These are phyloP conservation scores for Drosophila kepulauana DNA, from an alignment of 1,140 invertebrate species.

Conservation along the genomic window DNA sequence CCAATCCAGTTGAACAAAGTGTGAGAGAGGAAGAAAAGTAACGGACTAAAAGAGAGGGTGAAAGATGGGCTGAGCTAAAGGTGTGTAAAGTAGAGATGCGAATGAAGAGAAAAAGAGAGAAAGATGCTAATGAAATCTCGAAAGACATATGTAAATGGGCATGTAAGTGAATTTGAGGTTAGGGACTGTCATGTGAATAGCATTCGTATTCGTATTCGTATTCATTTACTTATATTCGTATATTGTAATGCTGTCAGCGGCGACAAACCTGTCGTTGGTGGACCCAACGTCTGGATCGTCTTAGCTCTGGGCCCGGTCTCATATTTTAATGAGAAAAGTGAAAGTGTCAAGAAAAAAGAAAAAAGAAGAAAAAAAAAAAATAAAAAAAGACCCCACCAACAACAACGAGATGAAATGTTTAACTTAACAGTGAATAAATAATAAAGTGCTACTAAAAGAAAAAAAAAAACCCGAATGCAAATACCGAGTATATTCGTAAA, in stretches of 20 bases:
- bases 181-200: slow-evolving; percentile 17
- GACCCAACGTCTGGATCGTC: no score
- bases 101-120: slow-evolving; percentile 6
- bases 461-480: slow-evolving; percentile 50
- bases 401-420: slow-evolving; percentile 20
- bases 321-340: slow-evolving; percentile 82
- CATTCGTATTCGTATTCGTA: slow-evolving; percentile 16
- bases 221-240: slow-evolving; percentile 4
- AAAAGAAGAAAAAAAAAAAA: slow-evolving; percentile 24
- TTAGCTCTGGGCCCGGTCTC: slow-evolving; percentile 40
- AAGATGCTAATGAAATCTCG: slow-evolving; percentile 60
- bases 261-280: slow-evolving; percentile 8
- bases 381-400: background rate
- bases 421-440: slow-evolving; percentile 75
- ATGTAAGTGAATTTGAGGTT: slow-evolving; percentile 23
- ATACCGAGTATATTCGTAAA: slow-evolving; percentile 28
- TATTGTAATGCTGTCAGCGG: slow-evolving; percentile 10
- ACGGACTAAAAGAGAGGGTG: no score
- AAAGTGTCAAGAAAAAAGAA: slow-evolving; percentile 76
- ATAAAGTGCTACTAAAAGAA: slow-evolving; percentile 54
- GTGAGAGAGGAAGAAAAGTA: background rate
- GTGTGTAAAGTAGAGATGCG: background rate
- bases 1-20: background rate
- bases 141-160: slow-evolving; percentile 7
- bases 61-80: background rate